Evolutionary conservation across 2,797 vertebrate species (phyloP).

Genomic region (Squalus acanthias): DNA sequence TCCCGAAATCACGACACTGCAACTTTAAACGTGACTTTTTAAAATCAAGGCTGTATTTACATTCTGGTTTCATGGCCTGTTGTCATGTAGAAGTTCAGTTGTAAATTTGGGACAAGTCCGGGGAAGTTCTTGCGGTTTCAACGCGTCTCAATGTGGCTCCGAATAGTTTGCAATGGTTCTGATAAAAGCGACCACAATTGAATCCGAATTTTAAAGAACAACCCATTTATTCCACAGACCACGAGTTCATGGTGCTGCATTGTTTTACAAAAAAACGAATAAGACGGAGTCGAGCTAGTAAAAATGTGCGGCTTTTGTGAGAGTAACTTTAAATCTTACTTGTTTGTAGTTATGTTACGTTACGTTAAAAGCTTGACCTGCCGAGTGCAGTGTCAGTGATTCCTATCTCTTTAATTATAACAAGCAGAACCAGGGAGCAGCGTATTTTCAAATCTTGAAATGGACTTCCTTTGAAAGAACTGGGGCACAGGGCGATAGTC

Average conservation of each 20-base stretch:
- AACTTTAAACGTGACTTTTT: neutral
- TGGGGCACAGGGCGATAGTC: neutral
- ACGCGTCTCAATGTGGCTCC: neutral
- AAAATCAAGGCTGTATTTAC: neutral
- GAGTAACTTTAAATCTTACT: neutral
- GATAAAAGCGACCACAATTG: neutral
- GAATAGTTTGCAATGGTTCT: neutral
- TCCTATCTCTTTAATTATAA: neutral
- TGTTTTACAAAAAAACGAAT: no score
- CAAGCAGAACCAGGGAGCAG: neutral
- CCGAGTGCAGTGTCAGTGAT: neutral
- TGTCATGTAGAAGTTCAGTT: neutral
- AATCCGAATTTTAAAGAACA: neutral
- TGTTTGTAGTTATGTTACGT: neutral
- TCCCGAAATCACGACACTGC: neutral
- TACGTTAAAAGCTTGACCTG: neutral
- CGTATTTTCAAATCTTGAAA: neutral
- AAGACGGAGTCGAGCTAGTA: neutral
- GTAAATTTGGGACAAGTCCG: neutral
- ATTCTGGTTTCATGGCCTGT: neutral
- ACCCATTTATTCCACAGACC: no score
- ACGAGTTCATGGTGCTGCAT: neutral
- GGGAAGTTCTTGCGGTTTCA: no score
- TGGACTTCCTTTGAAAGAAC: neutral
- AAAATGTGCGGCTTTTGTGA: neutral